Percentiles rank a stretch among this genome's conserved stretches.
Evolutionary conservation across 1,140 invertebrate species (phyloP).

Genomic region (Lepidurus arcticus): DNA sequence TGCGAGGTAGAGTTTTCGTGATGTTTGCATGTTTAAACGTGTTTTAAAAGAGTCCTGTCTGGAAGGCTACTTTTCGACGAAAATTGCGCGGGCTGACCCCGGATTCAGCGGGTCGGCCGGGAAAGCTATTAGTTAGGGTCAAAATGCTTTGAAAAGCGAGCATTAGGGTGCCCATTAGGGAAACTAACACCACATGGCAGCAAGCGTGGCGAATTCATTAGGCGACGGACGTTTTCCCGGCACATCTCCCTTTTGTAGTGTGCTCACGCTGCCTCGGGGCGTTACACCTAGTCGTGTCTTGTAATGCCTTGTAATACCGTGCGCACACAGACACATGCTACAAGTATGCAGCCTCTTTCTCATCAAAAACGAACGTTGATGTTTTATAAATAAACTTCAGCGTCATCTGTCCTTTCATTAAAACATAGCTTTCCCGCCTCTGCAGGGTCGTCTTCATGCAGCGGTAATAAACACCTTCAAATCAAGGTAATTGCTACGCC

Average conservation of each 20-base stretch:
- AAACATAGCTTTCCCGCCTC: conserved; percentile 9
- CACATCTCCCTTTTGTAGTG: not conserved
- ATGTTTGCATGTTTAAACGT: not conserved
- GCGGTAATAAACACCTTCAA: conserved; percentile 3
- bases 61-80: not conserved
- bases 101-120: not conserved
- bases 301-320: not conserved
- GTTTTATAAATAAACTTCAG: not conserved
- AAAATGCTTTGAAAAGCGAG: conserved; percentile 14
- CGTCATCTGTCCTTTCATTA: not conserved
- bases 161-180: conserved; percentile 17
- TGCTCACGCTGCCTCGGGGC: not conserved
- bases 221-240: conserved; percentile 7
- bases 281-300: not conserved
- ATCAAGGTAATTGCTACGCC: conserved; percentile 4
- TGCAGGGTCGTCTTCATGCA: not conserved
- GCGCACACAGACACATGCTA: not conserved
- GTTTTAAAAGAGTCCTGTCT: not conserved
- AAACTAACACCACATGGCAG: conserved; percentile 21
- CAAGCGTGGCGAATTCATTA: conserved; percentile 21
- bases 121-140: conserved; percentile 19
- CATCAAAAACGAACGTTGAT: not conserved
- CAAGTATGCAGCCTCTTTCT: not conserved
- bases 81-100: not conserved
- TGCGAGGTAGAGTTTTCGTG: no score